These are phyloP conservation scores for Polyodon spathula DNA, from an alignment of 2,113 vertebrate genomes.

Conservation along the genomic window DNA sequence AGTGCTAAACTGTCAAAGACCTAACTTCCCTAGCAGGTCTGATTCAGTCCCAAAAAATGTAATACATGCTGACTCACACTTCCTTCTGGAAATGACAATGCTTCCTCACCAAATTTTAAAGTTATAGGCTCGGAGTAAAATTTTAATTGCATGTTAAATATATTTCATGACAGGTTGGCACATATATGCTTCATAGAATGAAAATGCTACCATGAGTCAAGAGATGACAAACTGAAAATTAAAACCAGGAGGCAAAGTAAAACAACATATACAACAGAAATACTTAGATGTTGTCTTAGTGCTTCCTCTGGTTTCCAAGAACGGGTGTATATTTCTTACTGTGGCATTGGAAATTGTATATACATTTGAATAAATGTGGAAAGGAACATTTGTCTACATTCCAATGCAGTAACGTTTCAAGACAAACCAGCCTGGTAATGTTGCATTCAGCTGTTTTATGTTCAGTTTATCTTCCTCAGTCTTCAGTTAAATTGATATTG, in stretches of 20 bases:
- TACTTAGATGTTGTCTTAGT: too few relatives aligned
- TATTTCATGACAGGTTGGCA: constrained; percentile 4
- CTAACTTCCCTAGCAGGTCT: constrained; percentile 50
- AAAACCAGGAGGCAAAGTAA: constrained; percentile 1
- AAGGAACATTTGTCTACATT: too few relatives aligned
- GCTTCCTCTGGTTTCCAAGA: too few relatives aligned
- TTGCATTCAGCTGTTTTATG: too few relatives aligned
- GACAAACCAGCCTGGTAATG: too few relatives aligned
- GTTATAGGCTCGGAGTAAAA: constrained; percentile 1
- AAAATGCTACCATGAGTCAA: constrained; percentile 6
- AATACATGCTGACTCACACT: constrained; percentile 59
- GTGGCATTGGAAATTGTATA: too few relatives aligned
- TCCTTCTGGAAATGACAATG: constrained; percentile 65
- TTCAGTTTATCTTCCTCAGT: too few relatives aligned
- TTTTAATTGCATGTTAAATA: constrained; percentile 11
- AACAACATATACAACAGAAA: not conserved
- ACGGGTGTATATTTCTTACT: too few relatives aligned
- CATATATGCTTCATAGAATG: not conserved
- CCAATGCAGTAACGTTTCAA: too few relatives aligned
- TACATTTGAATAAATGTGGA: too few relatives aligned
- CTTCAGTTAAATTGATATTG: too few relatives aligned
- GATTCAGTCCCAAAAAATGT: constrained; percentile 62
- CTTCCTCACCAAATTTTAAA: constrained; percentile 48
- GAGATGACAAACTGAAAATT: constrained; percentile 9
- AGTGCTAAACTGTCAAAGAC: constrained; percentile 39